Percentiles rank a stretch among this genome's conserved stretches.
Conservation (phyloP, 2,797 vertebrate species). For the Sciaenops ocellatus region DNA sequence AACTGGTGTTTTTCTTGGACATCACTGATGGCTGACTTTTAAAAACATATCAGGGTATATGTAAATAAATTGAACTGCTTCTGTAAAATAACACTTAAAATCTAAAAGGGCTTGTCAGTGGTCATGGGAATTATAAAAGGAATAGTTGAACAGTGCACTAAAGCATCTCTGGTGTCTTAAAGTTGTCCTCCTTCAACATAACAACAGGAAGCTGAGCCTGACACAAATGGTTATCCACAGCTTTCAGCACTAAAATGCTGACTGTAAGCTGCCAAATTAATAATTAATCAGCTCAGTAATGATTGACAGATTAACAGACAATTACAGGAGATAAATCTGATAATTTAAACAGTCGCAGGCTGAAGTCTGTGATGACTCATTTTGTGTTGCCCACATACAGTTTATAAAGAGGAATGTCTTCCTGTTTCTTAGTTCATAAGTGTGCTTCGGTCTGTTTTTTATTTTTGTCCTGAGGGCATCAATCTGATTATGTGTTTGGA, state of each 20-base stretch:
- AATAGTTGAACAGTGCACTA: background rate
- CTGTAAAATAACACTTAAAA: background rate
- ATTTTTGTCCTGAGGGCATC: constrained; percentile 44
- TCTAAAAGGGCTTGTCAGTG: background rate
- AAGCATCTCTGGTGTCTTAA: background rate
- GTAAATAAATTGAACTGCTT: background rate
- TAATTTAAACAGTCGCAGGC: constrained; percentile 17
- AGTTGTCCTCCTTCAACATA: background rate
- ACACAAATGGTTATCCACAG: background rate
- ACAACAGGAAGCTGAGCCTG: background rate
- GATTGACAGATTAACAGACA: constrained; percentile 10
- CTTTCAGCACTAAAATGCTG: background rate
- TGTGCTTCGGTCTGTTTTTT: constrained; percentile 42
- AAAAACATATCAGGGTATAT: background rate
- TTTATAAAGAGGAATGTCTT: background rate
- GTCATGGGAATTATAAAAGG: background rate
- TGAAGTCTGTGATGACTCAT: background rate
- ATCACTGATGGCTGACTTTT: background rate
- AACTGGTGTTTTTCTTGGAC: background rate
- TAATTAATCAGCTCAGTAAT: constrained; percentile 23
- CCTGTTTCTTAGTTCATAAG: constrained; percentile 5
- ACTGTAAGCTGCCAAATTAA: constrained; percentile 10
- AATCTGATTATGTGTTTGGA: constrained; percentile 53
- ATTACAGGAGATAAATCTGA: constrained; percentile 12
- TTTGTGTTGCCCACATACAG: background rate